phyloP scores from a whole-genome alignment of 2,888 invertebrate genomes.

The Theretra japonica region DNA sequence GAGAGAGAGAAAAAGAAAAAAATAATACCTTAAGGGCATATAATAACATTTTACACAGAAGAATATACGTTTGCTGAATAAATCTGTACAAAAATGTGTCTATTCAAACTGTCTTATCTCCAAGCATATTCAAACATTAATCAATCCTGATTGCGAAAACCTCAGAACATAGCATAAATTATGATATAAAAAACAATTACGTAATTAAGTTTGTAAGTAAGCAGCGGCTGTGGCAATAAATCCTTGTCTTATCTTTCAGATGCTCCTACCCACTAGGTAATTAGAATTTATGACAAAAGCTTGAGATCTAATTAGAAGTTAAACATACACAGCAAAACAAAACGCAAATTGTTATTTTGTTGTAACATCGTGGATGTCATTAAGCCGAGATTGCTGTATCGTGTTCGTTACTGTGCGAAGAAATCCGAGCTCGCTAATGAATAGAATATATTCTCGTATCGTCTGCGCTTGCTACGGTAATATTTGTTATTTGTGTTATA shows the following conservation, averaged over 20 bases:
- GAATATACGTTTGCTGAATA: no score
- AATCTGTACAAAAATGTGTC: no score
- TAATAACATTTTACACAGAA: no score
- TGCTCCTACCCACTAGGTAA: constrained; percentile 37
- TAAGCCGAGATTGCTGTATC: not conserved
- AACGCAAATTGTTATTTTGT: constrained; percentile 19
- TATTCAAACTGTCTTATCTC: no score
- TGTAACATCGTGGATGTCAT: constrained; percentile 9
- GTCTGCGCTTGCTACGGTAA: not conserved
- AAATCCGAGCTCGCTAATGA: constrained; percentile 5
- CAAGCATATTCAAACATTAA: no score
- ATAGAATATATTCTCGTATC: not conserved
- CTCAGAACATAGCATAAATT: not conserved
- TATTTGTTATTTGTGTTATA: not conserved
- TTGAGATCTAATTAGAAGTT: constrained; percentile 31
- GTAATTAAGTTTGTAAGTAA: constrained; percentile 34
- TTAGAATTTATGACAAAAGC: constrained; percentile 46
- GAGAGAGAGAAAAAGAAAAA: no score
- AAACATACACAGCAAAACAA: constrained; percentile 6
- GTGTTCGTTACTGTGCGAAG: constrained; percentile 6
- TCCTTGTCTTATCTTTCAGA: constrained; percentile 44
- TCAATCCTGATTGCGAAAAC: not conserved
- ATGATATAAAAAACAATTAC: not conserved
- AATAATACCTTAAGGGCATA: no score
- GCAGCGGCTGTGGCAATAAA: constrained; percentile 39